Base-by-base conservation (phyloP, 1,140 invertebrate genomes). In the Acromyrmex charruanus region DNA sequence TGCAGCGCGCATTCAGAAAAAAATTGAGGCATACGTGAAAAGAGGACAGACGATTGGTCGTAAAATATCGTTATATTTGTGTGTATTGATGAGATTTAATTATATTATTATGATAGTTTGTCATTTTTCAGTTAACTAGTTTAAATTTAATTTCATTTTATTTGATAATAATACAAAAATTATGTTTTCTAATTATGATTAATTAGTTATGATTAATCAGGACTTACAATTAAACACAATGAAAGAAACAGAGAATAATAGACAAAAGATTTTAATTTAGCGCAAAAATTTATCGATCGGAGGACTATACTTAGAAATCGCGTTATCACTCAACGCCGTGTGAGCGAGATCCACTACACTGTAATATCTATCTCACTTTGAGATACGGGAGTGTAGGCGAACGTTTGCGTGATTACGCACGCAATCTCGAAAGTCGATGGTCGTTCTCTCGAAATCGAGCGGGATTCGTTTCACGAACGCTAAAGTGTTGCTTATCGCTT, bases 401-500 rank as follows among this genome's bases (percentile, higher is more conserved):
- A 44, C 21, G 58, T 63, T 18, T 16, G 75, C 74, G 49, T 31
- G 72, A 75, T 75, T 31, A 58, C 31, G 59, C 39, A 35, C 53
- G 53, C 25, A 82, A 82, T 72, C 53, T 72, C 79, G 66, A 72
- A 21, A 82, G 68, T 35, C 68, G 35, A 3, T 25, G 59, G 59
- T 79, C 82, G 59, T 55, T 49, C 39, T 53, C 72, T 85, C 59
- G 72, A 65, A 77, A 51, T 77, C 82, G 58, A 63, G 72, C 58
- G 44, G n/a, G 28, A 35, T 58, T 51, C 81, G 28, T 77, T 77
- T 85, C 39, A 55, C 58, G 72, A 10, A 35, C 59, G 58, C 65
- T 69, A 71, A 86, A 81, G 77, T 69, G 77, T 69, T 81, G 68
- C 63, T 86, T 86, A 86, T 86, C 85, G 55, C 55, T 61, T 49